Evolutionary conservation across 2,113 vertebrate genomes (phyloP).

Genomic region (Platanista minor): DNA sequence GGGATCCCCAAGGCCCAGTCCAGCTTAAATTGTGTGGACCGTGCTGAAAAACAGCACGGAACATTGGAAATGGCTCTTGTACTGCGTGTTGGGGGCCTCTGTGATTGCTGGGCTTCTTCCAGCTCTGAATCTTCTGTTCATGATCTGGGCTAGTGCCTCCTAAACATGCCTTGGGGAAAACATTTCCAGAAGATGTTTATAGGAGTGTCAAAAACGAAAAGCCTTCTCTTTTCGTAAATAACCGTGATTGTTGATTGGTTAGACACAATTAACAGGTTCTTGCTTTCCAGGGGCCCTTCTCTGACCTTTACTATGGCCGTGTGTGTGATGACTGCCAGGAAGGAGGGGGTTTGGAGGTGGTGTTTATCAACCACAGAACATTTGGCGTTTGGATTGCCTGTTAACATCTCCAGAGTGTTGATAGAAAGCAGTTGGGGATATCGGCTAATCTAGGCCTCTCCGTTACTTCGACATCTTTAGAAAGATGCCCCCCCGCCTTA

Average conservation of each 20-base stretch:
- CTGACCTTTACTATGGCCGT: background rate
- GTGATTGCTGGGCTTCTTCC: background rate
- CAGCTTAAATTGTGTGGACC: background rate
- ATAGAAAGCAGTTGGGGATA: background rate
- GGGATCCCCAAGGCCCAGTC: too few species aligned
- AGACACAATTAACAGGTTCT: background rate
- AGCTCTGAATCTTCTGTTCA: background rate
- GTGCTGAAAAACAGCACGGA: background rate
- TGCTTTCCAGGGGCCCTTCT: background rate
- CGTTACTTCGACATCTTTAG: background rate
- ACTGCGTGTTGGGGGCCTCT: background rate
- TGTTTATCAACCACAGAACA: background rate
- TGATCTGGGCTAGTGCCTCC: background rate
- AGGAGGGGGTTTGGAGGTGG: background rate
- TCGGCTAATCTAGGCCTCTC: background rate
- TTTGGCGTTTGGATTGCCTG: background rate
- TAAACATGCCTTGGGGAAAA: background rate
- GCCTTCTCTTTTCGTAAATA: background rate
- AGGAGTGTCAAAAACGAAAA: background rate
- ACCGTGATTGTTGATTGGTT: background rate
- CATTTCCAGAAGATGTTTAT: background rate
- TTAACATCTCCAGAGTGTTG: background rate
- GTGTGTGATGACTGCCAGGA: background rate
- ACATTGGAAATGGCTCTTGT: background rate
- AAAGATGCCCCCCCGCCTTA: background rate